Conservation (phyloP, 2,888 invertebrate genomes). For the Orgyia antiqua region DNA sequence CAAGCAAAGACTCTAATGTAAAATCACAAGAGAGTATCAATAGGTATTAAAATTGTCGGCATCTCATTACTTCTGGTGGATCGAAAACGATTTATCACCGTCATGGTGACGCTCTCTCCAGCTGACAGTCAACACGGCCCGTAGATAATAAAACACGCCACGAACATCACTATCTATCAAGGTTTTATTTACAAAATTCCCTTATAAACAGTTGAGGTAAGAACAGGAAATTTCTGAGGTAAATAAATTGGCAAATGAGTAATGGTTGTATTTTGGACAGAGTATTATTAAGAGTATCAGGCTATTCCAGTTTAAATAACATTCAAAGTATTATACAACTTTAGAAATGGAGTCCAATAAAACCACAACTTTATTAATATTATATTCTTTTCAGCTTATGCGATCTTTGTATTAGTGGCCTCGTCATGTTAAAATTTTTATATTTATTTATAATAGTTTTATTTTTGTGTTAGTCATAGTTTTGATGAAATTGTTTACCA, state of each 20-base stretch:
- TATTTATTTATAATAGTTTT: no score
- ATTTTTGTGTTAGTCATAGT: no score
- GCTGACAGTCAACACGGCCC: slow-evolving; percentile 33
- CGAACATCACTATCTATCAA: slow-evolving; percentile 33
- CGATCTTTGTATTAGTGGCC: no score
- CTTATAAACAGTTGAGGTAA: slow-evolving; percentile 23
- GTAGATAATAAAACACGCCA: slow-evolving; percentile 48
- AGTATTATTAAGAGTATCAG: no score
- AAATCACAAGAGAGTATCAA: slow-evolving; percentile 24
- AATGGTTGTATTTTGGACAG: slow-evolving; percentile 5
- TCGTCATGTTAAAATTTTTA: no score
- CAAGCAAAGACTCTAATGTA: slow-evolving; percentile 18
- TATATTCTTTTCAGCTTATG: no score
- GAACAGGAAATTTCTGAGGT: slow-evolving; percentile 10
- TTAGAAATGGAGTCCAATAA: no score
- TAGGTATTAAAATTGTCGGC: slow-evolving; percentile 29
- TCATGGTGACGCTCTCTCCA: slow-evolving; percentile 35
- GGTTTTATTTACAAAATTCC: slow-evolving; percentile 27
- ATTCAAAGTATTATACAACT: no score
- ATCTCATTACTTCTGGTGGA: slow-evolving; percentile 33
- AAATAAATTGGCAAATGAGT: slow-evolving; percentile 7
- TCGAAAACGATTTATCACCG: slow-evolving; percentile 45
- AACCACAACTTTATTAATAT: no score
- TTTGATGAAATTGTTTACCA: no score
- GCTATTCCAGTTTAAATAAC: no score